Evolutionary conservation across 2,888 invertebrate species (phyloP), one percentile per base, ranked within the genome.

Genomic region (Polietes domitor): DNA sequence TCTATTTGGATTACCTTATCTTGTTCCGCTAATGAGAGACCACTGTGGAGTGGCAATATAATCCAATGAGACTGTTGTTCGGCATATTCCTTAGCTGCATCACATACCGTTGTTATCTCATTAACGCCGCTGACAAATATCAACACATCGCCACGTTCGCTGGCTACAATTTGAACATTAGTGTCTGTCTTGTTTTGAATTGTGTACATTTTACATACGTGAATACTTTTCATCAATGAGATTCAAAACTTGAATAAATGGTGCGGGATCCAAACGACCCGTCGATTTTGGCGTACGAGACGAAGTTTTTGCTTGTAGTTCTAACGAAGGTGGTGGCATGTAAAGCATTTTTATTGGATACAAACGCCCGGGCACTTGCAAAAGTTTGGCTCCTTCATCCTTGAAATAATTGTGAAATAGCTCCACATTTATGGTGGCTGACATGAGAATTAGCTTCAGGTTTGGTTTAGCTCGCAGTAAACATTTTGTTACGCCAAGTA

Each of bases 361-460:
- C 43, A 99, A 93, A 73, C 99, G 94, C 0, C 99, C 99, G 6
- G 99, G 99, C 17, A 99, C 98, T 96, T 97, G 95, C 87, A 98
- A 95, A 72, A 98, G 94, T 80, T 95, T 95, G 58, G 97, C 97
- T 58, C 95, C 94, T 90, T 97, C 96, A 2, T 94, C 94, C 1
- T 94, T 92, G 89, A 99, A 99, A 91, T 98, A 99, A 86, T 95
- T 94, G 85, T 95, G 94, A 92, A 99, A 99, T n/a, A 99, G 93
- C 86, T 98, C 95, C 28, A 99, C 96, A 92, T 99, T 99, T 79
- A 99, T 99, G 0, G 99, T 99, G 15, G 99, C 99, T 0, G 99
- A 99, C 99, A 99, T 99, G 0, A 99, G 94, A 55, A 99, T 96
- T 15, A 98, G 92, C 92, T 98, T 99, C 24, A 99, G 93, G 88